phyloP scores from a whole-genome alignment of 2,113 vertebrate species.

The Falcunculus frontatus region DNA sequence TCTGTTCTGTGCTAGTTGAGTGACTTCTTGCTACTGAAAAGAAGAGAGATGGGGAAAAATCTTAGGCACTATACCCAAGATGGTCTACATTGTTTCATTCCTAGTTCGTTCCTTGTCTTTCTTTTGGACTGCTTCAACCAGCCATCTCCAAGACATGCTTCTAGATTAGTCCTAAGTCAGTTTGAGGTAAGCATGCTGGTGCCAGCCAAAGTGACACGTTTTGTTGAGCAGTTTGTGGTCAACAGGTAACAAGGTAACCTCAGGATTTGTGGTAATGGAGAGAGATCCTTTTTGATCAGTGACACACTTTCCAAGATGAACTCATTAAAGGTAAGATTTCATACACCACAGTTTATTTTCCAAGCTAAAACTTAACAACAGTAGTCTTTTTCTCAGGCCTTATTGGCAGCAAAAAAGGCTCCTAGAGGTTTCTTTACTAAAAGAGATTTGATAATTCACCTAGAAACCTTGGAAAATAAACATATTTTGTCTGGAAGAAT shows the following conservation, averaged over 20 bases:
- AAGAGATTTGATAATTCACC: background rate
- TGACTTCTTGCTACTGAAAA: background rate
- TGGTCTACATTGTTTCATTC: fast-evolving
- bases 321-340: background rate
- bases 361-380: background rate
- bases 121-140: background rate
- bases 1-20: background rate
- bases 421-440: background rate
- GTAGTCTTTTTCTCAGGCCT: background rate
- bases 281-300: background rate
- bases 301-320: background rate
- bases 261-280: background rate
- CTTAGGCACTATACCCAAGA: background rate
- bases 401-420: background rate
- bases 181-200: background rate
- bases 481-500: background rate
- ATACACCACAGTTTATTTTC: background rate
- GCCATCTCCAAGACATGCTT: background rate
- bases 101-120: background rate
- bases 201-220: background rate
- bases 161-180: background rate
- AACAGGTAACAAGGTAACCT: background rate
- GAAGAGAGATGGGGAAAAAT: background rate
- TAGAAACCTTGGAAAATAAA: background rate
- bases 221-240: background rate